Conservation (phyloP, 2,888 invertebrate species). For the Gymnosoma rotundatum region DNA sequence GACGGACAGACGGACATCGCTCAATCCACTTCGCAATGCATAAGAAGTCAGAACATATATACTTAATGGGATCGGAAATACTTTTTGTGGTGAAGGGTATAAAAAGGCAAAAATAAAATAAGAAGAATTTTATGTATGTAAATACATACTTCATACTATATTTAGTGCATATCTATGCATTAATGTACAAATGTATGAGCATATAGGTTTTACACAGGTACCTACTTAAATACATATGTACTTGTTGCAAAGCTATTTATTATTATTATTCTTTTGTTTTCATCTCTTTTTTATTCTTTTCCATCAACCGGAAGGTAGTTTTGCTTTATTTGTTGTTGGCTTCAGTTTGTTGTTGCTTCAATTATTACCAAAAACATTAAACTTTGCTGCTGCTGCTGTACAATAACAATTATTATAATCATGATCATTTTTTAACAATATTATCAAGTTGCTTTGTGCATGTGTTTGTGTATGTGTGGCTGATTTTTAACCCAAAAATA, state of each 20-base stretch:
- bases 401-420: neutral
- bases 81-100: no score
- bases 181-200: neutral
- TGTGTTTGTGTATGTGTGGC: neutral
- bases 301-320: constrained; percentile 57
- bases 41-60: no score
- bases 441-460: neutral
- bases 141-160: neutral
- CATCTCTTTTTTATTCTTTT: constrained; percentile 16
- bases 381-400: neutral
- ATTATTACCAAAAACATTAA: neutral
- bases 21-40: no score
- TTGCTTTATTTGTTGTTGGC: neutral
- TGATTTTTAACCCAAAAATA: neutral
- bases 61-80: no score
- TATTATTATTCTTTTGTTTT: constrained; percentile 23
- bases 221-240: neutral
- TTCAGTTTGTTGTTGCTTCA: neutral
- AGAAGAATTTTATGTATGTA: neutral
- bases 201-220: neutral
- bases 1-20: no score
- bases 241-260: no score
- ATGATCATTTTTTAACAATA: neutral
- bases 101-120: no score
- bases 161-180: neutral